Conservation (phyloP, 1,140 invertebrate genomes). For the Alviniconcha marisindica region DNA sequence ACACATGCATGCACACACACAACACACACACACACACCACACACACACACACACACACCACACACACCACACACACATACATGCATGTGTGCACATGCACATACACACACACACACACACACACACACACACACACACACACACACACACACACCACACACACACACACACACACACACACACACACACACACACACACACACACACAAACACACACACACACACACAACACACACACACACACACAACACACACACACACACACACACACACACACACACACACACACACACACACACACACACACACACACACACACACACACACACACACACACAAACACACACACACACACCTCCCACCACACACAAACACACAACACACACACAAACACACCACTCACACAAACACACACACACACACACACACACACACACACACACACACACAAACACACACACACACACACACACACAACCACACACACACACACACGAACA, state of each 20-base stretch:
- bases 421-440: neutral
- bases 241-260: neutral
- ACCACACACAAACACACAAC: neutral
- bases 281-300: constrained; percentile 14
- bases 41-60: too few relatives aligned
- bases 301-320: neutral
- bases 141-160: neutral
- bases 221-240: neutral
- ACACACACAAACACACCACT: neutral
- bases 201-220: neutral
- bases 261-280: constrained; percentile 28
- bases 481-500: too few relatives aligned
- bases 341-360: neutral
- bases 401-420: neutral
- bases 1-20: too few relatives aligned
- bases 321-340: neutral
- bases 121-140: neutral
- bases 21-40: too few relatives aligned
- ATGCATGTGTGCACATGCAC: too few relatives aligned
- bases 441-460: neutral
- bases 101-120: neutral
- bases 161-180: neutral
- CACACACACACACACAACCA: neutral
- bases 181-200: neutral
- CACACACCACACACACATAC: too few relatives aligned